Evolutionary conservation across 2,113 vertebrate species (phyloP).

Genomic region (Tenebrosternarchus preto): DNA sequence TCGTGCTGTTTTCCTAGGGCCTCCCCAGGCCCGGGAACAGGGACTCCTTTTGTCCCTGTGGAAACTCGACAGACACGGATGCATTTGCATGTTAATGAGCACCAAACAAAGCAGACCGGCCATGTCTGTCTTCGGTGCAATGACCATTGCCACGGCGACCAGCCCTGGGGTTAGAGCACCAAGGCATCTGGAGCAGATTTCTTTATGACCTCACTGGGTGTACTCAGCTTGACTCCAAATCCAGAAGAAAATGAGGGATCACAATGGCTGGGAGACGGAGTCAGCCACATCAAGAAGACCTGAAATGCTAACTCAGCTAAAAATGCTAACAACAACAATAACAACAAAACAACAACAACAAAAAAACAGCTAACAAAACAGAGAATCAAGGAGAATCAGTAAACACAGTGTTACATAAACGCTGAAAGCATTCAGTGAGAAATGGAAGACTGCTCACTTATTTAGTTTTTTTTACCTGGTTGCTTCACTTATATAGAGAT

Average conservation of each 20-base stretch:
- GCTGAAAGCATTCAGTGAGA: no score
- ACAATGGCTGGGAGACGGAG: background rate
- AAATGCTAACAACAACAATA: background rate
- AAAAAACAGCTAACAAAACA: background rate
- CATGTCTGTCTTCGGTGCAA: constrained; percentile 68
- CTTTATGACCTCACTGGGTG: constrained; percentile 15
- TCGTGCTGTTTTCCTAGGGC: constrained; percentile 5
- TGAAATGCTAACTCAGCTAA: background rate
- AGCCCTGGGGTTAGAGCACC: constrained; percentile 65
- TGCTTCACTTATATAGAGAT: no score
- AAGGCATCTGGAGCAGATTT: constrained; percentile 54
- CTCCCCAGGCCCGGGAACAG: constrained; percentile 63
- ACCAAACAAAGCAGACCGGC: constrained; percentile 64
- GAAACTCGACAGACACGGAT: constrained; percentile 65
- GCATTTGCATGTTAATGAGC: constrained; percentile 77
- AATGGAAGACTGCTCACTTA: no score
- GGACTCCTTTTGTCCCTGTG: constrained; percentile 70
- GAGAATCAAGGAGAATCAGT: no score
- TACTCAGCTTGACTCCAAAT: background rate
- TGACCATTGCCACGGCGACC: constrained; percentile 75
- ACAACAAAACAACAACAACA: no score
- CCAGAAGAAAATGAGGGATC: background rate
- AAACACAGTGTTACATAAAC: no score
- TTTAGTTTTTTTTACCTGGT: no score
- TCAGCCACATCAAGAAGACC: background rate